Conservation (phyloP, 2,888 invertebrate species). For the Drosophila prostipennis region DNA sequence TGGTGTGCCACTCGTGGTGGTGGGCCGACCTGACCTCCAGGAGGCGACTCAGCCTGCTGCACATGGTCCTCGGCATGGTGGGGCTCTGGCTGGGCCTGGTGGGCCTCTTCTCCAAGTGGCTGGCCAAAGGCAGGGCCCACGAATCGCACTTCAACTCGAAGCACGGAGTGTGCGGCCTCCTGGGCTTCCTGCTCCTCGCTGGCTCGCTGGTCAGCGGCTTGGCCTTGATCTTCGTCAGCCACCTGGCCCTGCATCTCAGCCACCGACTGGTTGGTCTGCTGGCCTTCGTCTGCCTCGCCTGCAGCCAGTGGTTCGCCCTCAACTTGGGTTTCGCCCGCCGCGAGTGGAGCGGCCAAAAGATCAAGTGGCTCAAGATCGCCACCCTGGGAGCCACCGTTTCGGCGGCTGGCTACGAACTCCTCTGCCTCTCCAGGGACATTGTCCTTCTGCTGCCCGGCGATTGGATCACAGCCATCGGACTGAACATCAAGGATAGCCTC, state of each 20-base stretch:
- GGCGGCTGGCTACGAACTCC: conserved; percentile 2
- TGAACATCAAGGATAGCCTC: not conserved
- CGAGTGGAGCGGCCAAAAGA: conserved; percentile 28
- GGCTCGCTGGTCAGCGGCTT: conserved; percentile 15
- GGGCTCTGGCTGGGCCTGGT: conserved; percentile 16
- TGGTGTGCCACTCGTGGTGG: conserved; percentile 13
- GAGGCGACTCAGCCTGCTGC: not conserved
- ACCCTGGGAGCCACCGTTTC: conserved; percentile 15
- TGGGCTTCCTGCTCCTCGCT: conserved; percentile 8
- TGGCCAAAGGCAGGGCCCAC: accelerated
- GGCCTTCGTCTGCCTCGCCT: conserved; percentile 21
- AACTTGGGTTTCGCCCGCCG: conserved; percentile 44
- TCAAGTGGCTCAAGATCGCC: conserved; percentile 23
- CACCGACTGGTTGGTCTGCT: conserved; percentile 34
- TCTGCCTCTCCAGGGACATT: accelerated
- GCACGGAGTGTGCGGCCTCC: conserved; percentile 41
- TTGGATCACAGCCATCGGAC: not conserved
- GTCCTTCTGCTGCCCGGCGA: conserved; percentile 3
- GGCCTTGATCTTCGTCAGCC: not conserved
- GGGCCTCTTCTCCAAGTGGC: conserved; percentile 18
- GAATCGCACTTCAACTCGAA: conserved; percentile 27
- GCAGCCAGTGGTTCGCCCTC: conserved; percentile 38
- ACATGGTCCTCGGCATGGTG: conserved; percentile 35
- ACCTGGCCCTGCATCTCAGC: not conserved
- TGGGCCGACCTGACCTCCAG: not conserved